A percentile compares a stretch with the other conserved stretches of the same genome.
Evolutionary conservation across 2,113 vertebrate genomes (phyloP).

Genomic region (Microtus pennsylvanicus): DNA sequence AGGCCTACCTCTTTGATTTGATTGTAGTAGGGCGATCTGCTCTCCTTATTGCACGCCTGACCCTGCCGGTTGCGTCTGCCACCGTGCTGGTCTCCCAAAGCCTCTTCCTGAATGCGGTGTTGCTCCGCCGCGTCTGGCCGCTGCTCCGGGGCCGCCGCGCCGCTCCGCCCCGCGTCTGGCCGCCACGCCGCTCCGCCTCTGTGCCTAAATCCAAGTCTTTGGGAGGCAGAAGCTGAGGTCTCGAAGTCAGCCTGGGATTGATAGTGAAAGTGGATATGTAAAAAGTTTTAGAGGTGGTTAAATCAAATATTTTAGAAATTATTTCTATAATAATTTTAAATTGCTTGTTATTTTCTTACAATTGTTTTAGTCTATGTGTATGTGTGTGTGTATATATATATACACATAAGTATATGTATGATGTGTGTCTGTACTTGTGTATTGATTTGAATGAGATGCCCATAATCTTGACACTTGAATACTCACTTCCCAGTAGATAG

Average conservation of each 20-base stretch:
- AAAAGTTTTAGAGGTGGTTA: conserved; percentile 80
- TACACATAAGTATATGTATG: not conserved
- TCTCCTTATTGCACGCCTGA: too few species aligned
- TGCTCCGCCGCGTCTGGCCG: too few species aligned
- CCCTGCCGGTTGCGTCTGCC: too few species aligned
- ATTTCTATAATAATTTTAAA: conserved; percentile 69
- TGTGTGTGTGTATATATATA: not conserved
- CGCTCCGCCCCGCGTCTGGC: too few species aligned
- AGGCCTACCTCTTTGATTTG: too few species aligned
- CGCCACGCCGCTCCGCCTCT: too few species aligned
- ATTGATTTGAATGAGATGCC: not conserved
- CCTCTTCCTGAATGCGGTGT: too few species aligned
- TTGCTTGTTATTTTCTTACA: conserved; percentile 65
- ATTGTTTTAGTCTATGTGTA: not conserved
- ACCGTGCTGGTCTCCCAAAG: too few species aligned
- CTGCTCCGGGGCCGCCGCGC: too few species aligned
- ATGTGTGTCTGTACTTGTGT: not conserved
- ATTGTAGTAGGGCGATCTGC: too few species aligned
- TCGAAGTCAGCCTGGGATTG: not conserved
- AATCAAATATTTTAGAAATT: conserved; percentile 71
- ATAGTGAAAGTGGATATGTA: not conserved
- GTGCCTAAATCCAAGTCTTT: not conserved
- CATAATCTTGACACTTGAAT: not conserved
- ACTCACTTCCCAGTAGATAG: not conserved
- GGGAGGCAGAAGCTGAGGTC: too few species aligned